Evolutionary conservation across 2,797 vertebrate genomes (phyloP), one percentile per base, ranked within the genome.

Genomic region (Phataginus tetradactyla): DNA sequence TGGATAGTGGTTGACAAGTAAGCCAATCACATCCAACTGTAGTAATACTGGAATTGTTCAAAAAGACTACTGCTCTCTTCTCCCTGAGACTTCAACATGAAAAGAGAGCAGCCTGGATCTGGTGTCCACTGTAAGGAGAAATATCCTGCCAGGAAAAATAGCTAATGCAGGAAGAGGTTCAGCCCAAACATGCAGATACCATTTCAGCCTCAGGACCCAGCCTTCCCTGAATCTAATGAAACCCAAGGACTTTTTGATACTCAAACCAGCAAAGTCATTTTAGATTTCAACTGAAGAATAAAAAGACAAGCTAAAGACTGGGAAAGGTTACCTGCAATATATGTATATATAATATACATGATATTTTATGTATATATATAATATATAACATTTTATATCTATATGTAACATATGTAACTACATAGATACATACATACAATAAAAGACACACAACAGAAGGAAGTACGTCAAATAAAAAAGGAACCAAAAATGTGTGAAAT

Each of bases 331-430:
- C 64, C 51, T 91, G n/a, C 11, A 80, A 71, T 75, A 37, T 66
- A 79, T 1, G 20, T 94, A 91, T 88, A 79, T 80, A 53, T 53
- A 83, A 90, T 87, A 45, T 18, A 93, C 10, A 21, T 80, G 49
- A 55, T 1, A n/a, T 61, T 34, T 49, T 55, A 90, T 57, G 34
- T 1, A 42, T 69, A 77, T 42, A 84, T 39, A 83, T 79, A 39
- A 75, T 85, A 85, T 94, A 91, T 51, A 86, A 63, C 18, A 94
- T 85, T 92, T 86, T 59, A 77, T 42, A 45, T 45, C 45, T 45
- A 34, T 29, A 11, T 29, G 2, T 75, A 53, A 3, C 27, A 6
- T 71, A 79, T 86, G 5, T 71, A 86, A 83, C 27, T 79, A 84
- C 32, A 66, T 37, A 64, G 18, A 93, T 21, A 72, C 10, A 66